A percentile compares a stretch with the other conserved stretches of the same genome.
Conservation (phyloP, 2,888 invertebrate species). For the Lasioglossum morio region DNA sequence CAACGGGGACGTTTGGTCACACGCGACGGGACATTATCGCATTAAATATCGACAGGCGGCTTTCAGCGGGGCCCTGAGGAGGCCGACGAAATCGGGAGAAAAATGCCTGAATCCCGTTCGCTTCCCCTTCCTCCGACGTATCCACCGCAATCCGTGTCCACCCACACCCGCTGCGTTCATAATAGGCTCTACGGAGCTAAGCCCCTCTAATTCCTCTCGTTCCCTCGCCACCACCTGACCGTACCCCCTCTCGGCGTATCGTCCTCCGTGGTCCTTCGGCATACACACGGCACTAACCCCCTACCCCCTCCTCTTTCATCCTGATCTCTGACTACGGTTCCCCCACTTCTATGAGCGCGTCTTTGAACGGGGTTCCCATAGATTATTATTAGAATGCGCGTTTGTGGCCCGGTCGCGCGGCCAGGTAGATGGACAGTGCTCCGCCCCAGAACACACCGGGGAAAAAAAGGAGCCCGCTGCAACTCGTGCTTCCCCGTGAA, state of each 20-base stretch:
- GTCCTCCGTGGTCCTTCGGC: conserved; percentile 31
- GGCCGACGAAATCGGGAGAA: conserved; percentile 74
- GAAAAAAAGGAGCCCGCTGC: conserved; percentile 61
- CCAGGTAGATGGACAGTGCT: conserved; percentile 82
- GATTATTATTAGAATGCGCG: conserved; percentile 84
- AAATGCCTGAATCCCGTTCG: conserved; percentile 72
- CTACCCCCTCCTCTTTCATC: not conserved
- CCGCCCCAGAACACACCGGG: conserved; percentile 73
- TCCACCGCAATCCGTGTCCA: conserved; percentile 69
- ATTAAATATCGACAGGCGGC: conserved; percentile 82
- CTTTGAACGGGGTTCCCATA: conserved; percentile 80
- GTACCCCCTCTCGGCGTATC: conserved; percentile 29
- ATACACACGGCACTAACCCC: conserved; percentile 1
- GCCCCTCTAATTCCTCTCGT: conserved; percentile 79
- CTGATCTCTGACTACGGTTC: conserved; percentile 36
- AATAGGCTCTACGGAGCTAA: conserved; percentile 80
- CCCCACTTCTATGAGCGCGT: conserved; percentile 56
- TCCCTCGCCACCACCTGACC: conserved; percentile 58
- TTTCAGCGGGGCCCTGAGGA: conserved; percentile 75
- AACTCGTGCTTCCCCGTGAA: conserved; percentile 64
- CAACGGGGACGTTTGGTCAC: conserved; percentile 77
- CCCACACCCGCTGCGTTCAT: conserved; percentile 80
- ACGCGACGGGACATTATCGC: conserved; percentile 83
- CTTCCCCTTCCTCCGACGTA: conserved; percentile 50
- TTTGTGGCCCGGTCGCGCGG: conserved; percentile 75